Conservation (phyloP, 1,140 invertebrate species). For the Conus betulinus region DNA sequence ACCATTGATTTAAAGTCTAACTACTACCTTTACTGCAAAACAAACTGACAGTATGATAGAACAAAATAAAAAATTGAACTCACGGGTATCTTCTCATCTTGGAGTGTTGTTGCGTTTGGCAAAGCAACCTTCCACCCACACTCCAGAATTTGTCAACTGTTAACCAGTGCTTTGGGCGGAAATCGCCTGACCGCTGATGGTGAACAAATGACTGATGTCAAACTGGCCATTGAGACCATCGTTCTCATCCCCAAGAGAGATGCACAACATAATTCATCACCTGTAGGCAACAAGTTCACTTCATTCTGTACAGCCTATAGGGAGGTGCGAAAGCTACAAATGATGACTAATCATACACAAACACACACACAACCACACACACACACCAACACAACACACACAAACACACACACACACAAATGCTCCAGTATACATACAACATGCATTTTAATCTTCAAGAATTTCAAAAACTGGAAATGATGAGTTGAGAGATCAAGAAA, state of each 20-base stretch:
- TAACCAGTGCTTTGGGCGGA: slow-evolving; percentile 44
- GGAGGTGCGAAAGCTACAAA: too few species aligned
- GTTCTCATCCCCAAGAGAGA: slow-evolving; percentile 57
- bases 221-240: slow-evolving; percentile 33
- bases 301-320: too few species aligned
- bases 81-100: slow-evolving; percentile 36
- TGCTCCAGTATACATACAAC: neutral
- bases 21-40: too few species aligned
- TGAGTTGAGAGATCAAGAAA: too few species aligned
- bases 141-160: slow-evolving; percentile 46
- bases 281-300: slow-evolving; percentile 3
- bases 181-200: slow-evolving; percentile 43
- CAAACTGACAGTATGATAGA: too few species aligned
- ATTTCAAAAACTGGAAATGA: too few species aligned
- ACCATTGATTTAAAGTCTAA: too few species aligned
- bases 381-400: neutral
- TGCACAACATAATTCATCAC: slow-evolving; percentile 58
- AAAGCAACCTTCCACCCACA: slow-evolving; percentile 35
- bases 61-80: neutral
- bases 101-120: slow-evolving; percentile 38
- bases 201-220: slow-evolving; percentile 30
- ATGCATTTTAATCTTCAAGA: too few species aligned
- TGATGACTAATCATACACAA: too few species aligned
- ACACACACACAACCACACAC: neutral
- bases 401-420: neutral